Percentiles rank a stretch among this genome's conserved stretches.
These are phyloP conservation scores for Scaptomyza flava DNA, from an alignment of 2,888 invertebrate species.

Conservation along the genomic window DNA sequence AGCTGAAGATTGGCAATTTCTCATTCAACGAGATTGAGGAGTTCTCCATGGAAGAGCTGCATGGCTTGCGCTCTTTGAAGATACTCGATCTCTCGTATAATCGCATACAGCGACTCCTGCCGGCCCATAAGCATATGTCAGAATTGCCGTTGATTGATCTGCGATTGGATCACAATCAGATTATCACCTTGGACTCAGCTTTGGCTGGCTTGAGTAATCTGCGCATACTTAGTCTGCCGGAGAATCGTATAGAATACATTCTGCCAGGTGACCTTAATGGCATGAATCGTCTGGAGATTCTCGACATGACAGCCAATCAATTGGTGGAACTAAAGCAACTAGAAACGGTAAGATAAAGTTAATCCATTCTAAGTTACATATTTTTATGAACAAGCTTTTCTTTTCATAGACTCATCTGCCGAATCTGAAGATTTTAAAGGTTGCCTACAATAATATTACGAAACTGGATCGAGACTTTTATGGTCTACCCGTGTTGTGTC, in stretches of 20 bases:
- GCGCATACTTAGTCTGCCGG: constrained; percentile 89
- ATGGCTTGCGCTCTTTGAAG: constrained; percentile 89
- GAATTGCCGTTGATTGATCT: constrained; percentile 90
- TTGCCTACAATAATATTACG: constrained; percentile 91
- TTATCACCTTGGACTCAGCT: constrained; percentile 90
- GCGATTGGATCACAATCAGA: constrained; percentile 90
- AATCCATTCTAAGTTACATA: background rate
- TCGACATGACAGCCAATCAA: constrained; percentile 92
- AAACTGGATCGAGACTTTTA: constrained; percentile 92
- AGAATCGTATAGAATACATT: constrained; percentile 90
- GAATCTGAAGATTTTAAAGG: constrained; percentile 90
- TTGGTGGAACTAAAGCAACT: constrained; percentile 92
- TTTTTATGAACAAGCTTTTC: background rate
- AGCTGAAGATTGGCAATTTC: constrained; percentile 89
- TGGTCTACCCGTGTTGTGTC: constrained; percentile 91
- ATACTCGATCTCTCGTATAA: constrained; percentile 92
- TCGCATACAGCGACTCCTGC: constrained; percentile 88
- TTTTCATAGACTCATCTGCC: constrained; percentile 90
- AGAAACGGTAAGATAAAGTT: constrained; percentile 88
- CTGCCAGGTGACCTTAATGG: constrained; percentile 92
- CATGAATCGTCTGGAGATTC: constrained; percentile 89
- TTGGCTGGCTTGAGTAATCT: constrained; percentile 91
- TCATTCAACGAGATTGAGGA: constrained; percentile 90
- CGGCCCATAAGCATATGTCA: constrained; percentile 91
- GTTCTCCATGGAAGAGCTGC: constrained; percentile 92